A percentile compares a stretch with the other conserved stretches of the same genome.
Conservation (phyloP, 1,140 invertebrate species). For the Macrocentrus cingulum region DNA sequence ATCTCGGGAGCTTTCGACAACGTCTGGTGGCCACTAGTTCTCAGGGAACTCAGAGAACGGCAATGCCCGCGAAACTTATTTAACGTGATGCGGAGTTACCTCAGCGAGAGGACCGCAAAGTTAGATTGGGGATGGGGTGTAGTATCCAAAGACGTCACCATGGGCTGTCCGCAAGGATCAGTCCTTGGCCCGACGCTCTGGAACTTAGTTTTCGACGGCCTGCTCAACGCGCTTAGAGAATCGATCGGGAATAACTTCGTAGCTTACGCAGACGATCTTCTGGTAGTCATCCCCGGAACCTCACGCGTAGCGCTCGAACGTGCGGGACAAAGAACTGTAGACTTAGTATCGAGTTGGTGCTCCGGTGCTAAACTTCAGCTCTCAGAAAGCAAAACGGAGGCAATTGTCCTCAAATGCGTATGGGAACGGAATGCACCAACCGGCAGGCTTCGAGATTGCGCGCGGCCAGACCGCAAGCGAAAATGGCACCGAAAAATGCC, state of each 20-base stretch:
- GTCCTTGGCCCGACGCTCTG: slow-evolving; percentile 50
- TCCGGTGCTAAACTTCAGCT: slow-evolving; percentile 10
- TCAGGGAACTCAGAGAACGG: slow-evolving; percentile 31
- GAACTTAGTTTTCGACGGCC: slow-evolving; percentile 50
- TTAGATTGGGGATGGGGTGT: slow-evolving; percentile 22
- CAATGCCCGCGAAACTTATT: slow-evolving; percentile 33
- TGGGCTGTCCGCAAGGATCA: slow-evolving; percentile 57
- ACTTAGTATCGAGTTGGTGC: slow-evolving; percentile 33
- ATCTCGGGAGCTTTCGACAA: slow-evolving; percentile 56
- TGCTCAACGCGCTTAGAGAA: slow-evolving; percentile 35
- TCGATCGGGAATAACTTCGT: slow-evolving; percentile 28
- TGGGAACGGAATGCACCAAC: slow-evolving; percentile 9
- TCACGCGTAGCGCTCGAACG: slow-evolving; percentile 34
- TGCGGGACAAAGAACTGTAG: slow-evolving; percentile 15
- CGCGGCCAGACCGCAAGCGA: slow-evolving; percentile 3
- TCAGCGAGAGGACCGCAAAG: slow-evolving; percentile 33
- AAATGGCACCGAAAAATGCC: slow-evolving; percentile 8
- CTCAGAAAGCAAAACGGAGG: slow-evolving; percentile 21
- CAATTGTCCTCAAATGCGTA: slow-evolving; percentile 24
- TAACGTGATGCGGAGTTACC: slow-evolving; percentile 41
- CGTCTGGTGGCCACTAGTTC: slow-evolving; percentile 47
- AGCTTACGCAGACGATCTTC: slow-evolving; percentile 50
- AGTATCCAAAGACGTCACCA: slow-evolving; percentile 31
- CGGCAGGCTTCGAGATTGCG: slow-evolving; percentile 6
- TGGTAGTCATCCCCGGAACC: slow-evolving; percentile 36